Percentiles rank a stretch among this genome's conserved stretches.
Conservation (phyloP, 2,113 vertebrate species). For the Mellivora capensis region DNA sequence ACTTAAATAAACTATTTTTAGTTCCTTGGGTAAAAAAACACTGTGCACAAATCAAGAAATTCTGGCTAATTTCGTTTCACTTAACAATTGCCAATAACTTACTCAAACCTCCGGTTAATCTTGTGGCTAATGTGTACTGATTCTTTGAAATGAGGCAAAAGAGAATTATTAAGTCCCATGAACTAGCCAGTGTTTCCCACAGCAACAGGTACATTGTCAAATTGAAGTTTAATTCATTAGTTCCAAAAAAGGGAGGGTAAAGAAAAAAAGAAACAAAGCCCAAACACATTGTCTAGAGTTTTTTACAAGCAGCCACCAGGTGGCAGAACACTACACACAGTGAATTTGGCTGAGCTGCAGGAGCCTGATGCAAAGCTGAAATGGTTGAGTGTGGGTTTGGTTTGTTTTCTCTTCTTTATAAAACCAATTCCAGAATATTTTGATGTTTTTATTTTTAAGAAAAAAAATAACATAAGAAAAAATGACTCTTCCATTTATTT, state of each 20-base stretch:
- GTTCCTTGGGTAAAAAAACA: not conserved
- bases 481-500: not conserved
- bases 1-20: not conserved
- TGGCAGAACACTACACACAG: slow-evolving; percentile 61
- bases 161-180: not conserved
- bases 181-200: not conserved
- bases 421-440: not conserved
- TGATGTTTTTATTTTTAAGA: not conserved
- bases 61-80: not conserved
- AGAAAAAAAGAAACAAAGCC: accelerated
- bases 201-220: not conserved
- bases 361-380: accelerated
- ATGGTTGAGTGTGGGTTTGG: not conserved
- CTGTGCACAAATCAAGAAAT: not conserved
- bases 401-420: slow-evolving; percentile 1
- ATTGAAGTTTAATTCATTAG: not conserved
- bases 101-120: not conserved
- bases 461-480: not conserved
- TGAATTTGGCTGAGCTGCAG: not conserved
- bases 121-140: not conserved
- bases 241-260: not conserved
- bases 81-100: slow-evolving; percentile 18
- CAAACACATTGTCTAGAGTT: not conserved
- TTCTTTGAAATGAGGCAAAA: slow-evolving; percentile 31
- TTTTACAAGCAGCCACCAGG: slow-evolving; percentile 62